These are phyloP conservation scores for Bathynomus jamesi DNA, from an alignment of 1,140 invertebrate genomes.

Conservation along the genomic window DNA sequence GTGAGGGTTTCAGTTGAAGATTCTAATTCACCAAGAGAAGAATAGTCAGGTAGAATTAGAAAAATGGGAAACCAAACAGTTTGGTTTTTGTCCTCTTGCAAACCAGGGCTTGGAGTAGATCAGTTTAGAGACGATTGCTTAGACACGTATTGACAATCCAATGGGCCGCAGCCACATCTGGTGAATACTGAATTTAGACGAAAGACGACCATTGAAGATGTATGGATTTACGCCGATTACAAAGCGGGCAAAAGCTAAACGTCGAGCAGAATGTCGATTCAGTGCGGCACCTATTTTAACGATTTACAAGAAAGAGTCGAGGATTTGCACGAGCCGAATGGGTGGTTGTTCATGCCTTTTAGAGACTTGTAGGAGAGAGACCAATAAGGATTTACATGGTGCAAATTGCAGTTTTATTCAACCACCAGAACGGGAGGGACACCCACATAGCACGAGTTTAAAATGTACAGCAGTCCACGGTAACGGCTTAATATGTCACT, in stretches of 20 bases:
- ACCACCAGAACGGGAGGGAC: constrained; percentile 97
- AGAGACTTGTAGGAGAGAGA: constrained; percentile 78
- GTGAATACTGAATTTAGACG: constrained; percentile 96
- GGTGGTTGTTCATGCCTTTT: constrained; percentile 89
- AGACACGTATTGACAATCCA: constrained; percentile 99
- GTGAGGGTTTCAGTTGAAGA: background rate
- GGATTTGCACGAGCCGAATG: constrained; percentile 88
- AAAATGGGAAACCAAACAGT: too few species aligned
- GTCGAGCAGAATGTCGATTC: constrained; percentile 80
- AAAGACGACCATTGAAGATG: constrained; percentile 90
- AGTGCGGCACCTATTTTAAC: constrained; percentile 93
- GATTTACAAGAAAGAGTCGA: constrained; percentile 95
- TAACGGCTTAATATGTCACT: too few species aligned
- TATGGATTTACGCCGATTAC: constrained; percentile 95
- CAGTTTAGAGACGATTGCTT: constrained; percentile 88
- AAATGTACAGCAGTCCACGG: constrained; percentile 83
- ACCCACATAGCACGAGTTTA: constrained; percentile 96
- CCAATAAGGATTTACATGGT: constrained; percentile 92
- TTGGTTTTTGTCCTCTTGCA: too few species aligned
- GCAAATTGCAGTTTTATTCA: constrained; percentile 89
- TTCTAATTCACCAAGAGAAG: background rate
- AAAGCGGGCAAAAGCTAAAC: constrained; percentile 99
- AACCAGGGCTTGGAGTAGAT: constrained; percentile 93
- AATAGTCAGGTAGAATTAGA: too few species aligned
- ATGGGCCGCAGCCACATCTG: constrained; percentile 93